A percentile compares a stretch with the other conserved stretches of the same genome.
These are phyloP conservation scores for Branchipolynoe longqiensis DNA, from an alignment of 2,888 invertebrate species.

Conservation along the genomic window DNA sequence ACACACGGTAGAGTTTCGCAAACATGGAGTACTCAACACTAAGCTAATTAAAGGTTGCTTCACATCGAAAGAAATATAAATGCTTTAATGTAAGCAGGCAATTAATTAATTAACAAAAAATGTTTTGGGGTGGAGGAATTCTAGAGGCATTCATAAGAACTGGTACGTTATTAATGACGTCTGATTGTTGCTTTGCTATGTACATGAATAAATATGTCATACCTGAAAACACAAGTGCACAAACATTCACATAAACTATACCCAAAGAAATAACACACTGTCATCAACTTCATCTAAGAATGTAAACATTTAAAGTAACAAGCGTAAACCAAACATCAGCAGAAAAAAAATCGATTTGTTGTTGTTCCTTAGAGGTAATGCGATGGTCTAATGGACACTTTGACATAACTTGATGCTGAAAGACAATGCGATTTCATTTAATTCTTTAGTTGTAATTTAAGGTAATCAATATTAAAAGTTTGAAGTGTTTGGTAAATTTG, in stretches of 20 bases:
- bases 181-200: not conserved
- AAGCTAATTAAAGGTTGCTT: not conserved
- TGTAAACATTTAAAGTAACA: not conserved
- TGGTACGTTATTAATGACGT: not conserved
- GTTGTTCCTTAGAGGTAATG: not conserved
- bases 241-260: constrained; percentile 10
- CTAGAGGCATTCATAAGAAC: not conserved
- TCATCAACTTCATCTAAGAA: not conserved
- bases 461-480: too few species aligned
- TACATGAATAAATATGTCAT: constrained; percentile 35
- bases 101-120: not conserved
- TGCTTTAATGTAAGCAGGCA: not conserved
- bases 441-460: too few species aligned
- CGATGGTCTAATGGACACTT: too few species aligned
- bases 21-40: not conserved
- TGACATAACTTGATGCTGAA: too few species aligned
- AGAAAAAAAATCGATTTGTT: constrained; percentile 48
- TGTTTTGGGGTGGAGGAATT: not conserved
- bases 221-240: constrained; percentile 27
- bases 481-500: too few species aligned
- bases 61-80: not conserved
- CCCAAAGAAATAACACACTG: not conserved
- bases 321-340: constrained; percentile 49
- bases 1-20: not conserved
- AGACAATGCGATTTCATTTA: too few species aligned